These are phyloP conservation scores for Atherinosoma microstoma DNA, from an alignment of 2,797 vertebrate species.

Conservation along the genomic window DNA sequence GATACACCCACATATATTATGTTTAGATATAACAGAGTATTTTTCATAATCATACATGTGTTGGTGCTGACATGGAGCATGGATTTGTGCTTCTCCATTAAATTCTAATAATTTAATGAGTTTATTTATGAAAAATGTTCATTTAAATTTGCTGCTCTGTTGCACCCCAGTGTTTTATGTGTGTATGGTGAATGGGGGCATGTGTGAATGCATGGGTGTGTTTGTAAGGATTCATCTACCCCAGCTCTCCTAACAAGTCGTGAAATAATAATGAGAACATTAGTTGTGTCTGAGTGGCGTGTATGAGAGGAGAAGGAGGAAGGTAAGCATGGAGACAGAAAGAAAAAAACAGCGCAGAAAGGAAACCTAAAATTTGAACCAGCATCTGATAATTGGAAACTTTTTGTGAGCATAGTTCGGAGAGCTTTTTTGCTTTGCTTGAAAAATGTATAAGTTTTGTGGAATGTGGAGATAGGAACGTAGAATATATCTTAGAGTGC, in stretches of 20 bases:
- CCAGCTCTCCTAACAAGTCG: slow-evolving; percentile 72
- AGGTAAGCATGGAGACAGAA: background rate
- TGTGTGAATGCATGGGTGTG: slow-evolving; percentile 74
- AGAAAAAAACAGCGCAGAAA: slow-evolving; percentile 15
- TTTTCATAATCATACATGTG: background rate
- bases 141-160: slow-evolving; percentile 41
- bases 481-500: background rate
- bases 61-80: slow-evolving; percentile 7
- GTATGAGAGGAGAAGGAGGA: slow-evolving; percentile 15
- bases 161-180: slow-evolving; percentile 49
- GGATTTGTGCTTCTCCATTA: slow-evolving; percentile 16
- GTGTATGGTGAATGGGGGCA: slow-evolving; percentile 51
- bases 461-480: background rate
- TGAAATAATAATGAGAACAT: slow-evolving; percentile 83
- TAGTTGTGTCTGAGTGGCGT: slow-evolving; percentile 60
- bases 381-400: slow-evolving; percentile 1
- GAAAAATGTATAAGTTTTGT: background rate
- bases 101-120: slow-evolving; percentile 43
- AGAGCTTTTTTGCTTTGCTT: background rate
- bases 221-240: slow-evolving; percentile 69
- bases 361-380: slow-evolving; percentile 26
- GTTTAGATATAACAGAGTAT: background rate
- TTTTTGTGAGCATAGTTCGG: background rate
- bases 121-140: slow-evolving; percentile 40
- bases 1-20: background rate